Evolutionary conservation across 1,140 invertebrate species (phyloP).

Genomic region (Drosophila subobscura): DNA sequence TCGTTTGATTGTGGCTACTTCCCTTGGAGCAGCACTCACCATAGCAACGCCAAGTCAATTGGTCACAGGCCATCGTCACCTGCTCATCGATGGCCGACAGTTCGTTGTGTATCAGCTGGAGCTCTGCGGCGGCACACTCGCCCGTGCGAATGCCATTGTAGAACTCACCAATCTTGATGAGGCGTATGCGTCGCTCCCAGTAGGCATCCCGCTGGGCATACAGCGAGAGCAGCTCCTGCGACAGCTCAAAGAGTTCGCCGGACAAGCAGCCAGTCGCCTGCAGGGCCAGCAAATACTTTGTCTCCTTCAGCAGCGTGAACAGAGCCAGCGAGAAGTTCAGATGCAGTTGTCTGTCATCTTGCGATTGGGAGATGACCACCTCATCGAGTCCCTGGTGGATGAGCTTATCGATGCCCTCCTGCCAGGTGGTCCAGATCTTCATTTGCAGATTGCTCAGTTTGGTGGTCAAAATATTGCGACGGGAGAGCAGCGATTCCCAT

Average conservation of each 20-base stretch:
- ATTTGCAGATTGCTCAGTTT: slow-evolving; percentile 74
- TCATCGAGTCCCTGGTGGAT: slow-evolving; percentile 65
- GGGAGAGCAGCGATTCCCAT: slow-evolving; percentile 53
- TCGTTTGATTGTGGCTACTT: neutral
- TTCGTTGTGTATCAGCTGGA: slow-evolving; percentile 65
- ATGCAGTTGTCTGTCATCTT: slow-evolving; percentile 31
- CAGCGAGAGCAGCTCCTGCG: slow-evolving; percentile 84
- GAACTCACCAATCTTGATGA: slow-evolving; percentile 84
- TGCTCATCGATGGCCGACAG: slow-evolving; percentile 62
- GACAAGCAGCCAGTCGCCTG: slow-evolving; percentile 53
- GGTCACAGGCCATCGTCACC: slow-evolving; percentile 48
- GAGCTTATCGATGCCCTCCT: slow-evolving; percentile 59
- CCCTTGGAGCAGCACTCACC: slow-evolving; percentile 67
- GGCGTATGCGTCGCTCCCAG: slow-evolving; percentile 79
- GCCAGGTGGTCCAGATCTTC: slow-evolving; percentile 78
- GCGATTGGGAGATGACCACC: slow-evolving; percentile 39
- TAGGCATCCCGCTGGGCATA: slow-evolving; percentile 84
- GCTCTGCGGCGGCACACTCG: slow-evolving; percentile 58
- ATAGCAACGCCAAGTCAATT: slow-evolving; percentile 69
- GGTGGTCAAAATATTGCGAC: slow-evolving; percentile 73
- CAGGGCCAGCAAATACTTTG: slow-evolving; percentile 69
- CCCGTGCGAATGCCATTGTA: slow-evolving; percentile 86
- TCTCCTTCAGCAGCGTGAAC: slow-evolving; percentile 70
- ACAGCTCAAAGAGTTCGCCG: slow-evolving; percentile 79
- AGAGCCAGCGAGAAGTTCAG: slow-evolving; percentile 69